phyloP scores from a whole-genome alignment of 2,797 vertebrate species.

The Petrocephalus schoutedeni region DNA sequence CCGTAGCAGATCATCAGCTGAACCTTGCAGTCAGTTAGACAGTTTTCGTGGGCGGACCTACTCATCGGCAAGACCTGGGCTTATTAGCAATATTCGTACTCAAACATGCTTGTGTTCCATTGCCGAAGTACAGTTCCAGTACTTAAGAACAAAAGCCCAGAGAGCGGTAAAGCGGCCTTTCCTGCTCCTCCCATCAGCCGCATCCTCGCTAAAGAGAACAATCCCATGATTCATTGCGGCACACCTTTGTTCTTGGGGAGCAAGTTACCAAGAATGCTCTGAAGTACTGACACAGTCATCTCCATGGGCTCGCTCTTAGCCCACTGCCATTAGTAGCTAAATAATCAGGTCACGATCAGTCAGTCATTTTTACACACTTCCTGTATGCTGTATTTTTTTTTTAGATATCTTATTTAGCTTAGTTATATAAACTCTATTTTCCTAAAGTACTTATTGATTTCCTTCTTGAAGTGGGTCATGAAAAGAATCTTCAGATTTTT shows the following conservation, averaged over 20 bases:
- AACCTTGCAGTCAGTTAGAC: background rate
- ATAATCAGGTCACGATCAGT: background rate
- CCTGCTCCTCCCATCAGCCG: background rate
- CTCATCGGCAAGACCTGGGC: background rate
- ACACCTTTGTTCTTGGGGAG: background rate
- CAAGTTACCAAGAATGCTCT: background rate
- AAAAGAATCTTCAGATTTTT: background rate
- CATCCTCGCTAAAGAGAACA: background rate
- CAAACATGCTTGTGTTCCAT: background rate
- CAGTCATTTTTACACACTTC: background rate
- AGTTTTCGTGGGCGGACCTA: background rate
- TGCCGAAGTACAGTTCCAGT: background rate
- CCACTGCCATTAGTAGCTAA: background rate
- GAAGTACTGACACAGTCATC: background rate
- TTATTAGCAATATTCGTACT: background rate
- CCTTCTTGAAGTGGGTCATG: background rate
- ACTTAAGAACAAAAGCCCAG: background rate
- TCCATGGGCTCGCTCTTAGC: background rate
- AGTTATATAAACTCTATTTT: background rate
- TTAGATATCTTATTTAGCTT: background rate
- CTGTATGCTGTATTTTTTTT: background rate
- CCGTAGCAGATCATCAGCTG: background rate
- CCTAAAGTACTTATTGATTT: background rate
- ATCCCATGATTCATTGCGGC: background rate
- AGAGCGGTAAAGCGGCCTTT: background rate